Conservation (phyloP, 2,113 vertebrate species). For the Otus sunia region DNA sequence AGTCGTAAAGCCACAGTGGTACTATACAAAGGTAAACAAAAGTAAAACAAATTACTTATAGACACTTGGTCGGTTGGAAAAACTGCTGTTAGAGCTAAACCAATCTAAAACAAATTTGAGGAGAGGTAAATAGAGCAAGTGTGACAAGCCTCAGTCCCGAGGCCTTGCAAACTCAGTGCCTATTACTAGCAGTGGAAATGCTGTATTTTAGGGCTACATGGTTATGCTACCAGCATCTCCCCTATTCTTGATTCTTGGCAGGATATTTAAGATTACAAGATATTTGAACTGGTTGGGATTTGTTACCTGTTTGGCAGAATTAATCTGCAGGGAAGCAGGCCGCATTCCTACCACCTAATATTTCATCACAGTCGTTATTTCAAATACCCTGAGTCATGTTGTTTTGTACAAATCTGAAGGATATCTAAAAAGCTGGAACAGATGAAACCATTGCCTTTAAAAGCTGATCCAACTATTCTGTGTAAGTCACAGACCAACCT, state of each 20-base stretch:
- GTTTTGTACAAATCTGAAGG: background rate
- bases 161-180: background rate
- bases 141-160: background rate
- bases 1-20: background rate
- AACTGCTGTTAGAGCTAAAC: background rate
- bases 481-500: background rate
- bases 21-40: background rate
- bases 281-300: background rate
- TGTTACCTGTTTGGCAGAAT: conserved; percentile 9
- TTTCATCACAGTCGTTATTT: conserved; percentile 7
- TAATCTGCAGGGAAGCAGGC: background rate
- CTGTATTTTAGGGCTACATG: background rate
- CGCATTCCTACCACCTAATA: background rate
- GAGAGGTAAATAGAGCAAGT: background rate
- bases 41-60: background rate
- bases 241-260: background rate
- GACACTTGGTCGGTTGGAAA: background rate
- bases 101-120: background rate
- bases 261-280: background rate
- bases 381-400: background rate
- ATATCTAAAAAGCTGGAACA: background rate
- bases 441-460: background rate
- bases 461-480: background rate
- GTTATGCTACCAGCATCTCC: background rate
- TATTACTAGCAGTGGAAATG: background rate